phyloP scores from a whole-genome alignment of 2,888 invertebrate species.

The Itoplectis maculator region DNA sequence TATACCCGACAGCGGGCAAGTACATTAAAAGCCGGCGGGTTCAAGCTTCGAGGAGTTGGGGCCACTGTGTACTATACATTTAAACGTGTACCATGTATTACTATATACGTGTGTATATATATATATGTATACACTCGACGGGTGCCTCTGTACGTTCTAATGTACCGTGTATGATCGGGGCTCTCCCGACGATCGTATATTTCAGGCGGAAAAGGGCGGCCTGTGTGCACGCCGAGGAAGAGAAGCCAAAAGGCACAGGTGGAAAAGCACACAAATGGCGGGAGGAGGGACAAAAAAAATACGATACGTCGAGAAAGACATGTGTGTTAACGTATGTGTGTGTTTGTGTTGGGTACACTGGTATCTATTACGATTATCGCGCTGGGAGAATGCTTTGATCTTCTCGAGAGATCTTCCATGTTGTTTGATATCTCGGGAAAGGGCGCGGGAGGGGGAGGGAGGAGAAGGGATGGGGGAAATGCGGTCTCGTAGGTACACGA shows the following conservation, averaged over 20 bases:
- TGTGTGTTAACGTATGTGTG: background rate
- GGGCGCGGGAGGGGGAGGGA: background rate
- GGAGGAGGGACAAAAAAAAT: background rate
- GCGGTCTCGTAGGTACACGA: conserved; percentile 28
- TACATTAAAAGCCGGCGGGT: conserved; percentile 58
- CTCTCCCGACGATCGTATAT: conserved; percentile 35
- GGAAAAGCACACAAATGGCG: background rate
- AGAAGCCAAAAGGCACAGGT: conserved; percentile 15
- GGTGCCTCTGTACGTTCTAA: conserved; percentile 21
- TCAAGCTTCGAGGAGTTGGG: conserved; percentile 51
- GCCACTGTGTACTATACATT: conserved; percentile 1
- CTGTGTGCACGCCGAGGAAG: background rate
- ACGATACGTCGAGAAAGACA: background rate
- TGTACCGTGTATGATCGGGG: conserved; percentile 33
- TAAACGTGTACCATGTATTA: no score
- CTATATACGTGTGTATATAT: no score
- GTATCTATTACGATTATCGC: conserved; percentile 42
- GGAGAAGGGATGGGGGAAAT: conserved; percentile 16
- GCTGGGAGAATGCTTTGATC: conserved; percentile 55
- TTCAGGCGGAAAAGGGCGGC: conserved; percentile 7
- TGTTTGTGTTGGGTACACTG: background rate
- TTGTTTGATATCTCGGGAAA: conserved; percentile 57
- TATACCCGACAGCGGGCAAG: conserved; percentile 41
- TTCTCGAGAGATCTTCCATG: conserved; percentile 31
- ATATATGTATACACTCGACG: background rate